A percentile compares a stretch with the other conserved stretches of the same genome.
phyloP scores from a whole-genome alignment of 1,140 invertebrate species.

The Diploscapter pachys region DNA sequence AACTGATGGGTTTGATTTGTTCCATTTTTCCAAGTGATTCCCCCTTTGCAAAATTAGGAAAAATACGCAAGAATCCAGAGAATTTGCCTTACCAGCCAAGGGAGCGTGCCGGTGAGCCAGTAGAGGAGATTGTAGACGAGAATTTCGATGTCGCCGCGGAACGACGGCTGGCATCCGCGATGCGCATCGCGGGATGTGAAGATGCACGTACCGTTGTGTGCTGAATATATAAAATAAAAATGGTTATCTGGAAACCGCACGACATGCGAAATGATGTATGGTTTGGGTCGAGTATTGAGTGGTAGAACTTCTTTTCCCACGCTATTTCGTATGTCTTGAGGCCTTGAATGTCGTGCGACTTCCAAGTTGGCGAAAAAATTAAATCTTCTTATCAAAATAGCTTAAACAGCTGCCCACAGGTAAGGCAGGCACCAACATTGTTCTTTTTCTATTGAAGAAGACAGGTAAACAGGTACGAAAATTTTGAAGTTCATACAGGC shows the following conservation, averaged over 20 bases:
- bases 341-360: too few species aligned
- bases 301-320: too few species aligned
- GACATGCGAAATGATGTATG: too few species aligned
- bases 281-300: too few species aligned
- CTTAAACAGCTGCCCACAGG: not conserved
- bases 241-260: too few species aligned
- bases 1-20: not conserved
- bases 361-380: too few species aligned
- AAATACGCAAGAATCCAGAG: slow-evolving; percentile 19
- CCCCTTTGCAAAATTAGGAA: not conserved
- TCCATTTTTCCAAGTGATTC: not conserved
- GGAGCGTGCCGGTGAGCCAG: slow-evolving; percentile 74
- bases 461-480: not conserved
- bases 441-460: too few species aligned
- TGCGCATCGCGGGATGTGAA: slow-evolving; percentile 95
- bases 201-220: slow-evolving; percentile 91
- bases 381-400: too few species aligned
- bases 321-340: too few species aligned
- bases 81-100: slow-evolving; percentile 74
- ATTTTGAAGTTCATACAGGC: not conserved
- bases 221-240: slow-evolving; percentile 57
- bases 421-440: not conserved
- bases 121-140: slow-evolving; percentile 89
- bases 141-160: slow-evolving; percentile 88
- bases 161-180: slow-evolving; percentile 62